Conservation (phyloP, 2,888 invertebrate genomes). For the Hoplodrina blanda region DNA sequence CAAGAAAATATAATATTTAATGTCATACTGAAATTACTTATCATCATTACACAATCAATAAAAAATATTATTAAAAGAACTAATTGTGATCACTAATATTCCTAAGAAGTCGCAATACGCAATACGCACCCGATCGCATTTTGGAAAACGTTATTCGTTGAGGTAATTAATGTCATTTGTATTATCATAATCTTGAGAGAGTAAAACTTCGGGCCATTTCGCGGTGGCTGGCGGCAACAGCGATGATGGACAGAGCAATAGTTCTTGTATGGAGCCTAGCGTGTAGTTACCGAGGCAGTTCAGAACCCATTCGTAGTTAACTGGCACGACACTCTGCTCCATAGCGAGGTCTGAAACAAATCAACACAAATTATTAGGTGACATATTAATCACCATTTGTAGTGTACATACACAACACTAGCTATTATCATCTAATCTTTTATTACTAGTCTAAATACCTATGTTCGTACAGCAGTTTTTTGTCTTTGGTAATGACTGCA, state of each 20-base stretch:
- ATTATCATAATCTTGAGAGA: conserved; percentile 72
- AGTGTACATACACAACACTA: not conserved
- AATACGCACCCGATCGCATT: not conserved
- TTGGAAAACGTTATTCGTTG: conserved; percentile 20
- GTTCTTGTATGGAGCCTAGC: conserved; percentile 75
- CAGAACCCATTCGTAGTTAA: conserved; percentile 88
- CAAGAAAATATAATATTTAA: conserved; percentile 22
- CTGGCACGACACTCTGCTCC: conserved; percentile 81
- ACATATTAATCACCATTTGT: too few relatives aligned
- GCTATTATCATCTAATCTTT: not conserved
- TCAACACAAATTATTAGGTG: not conserved
- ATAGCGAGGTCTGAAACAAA: conserved; percentile 81
- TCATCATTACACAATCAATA: conserved; percentile 13
- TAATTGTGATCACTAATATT: conserved; percentile 23
- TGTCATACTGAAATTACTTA: conserved; percentile 22
- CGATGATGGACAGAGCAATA: conserved; percentile 80
- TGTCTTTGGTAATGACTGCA: not conserved
- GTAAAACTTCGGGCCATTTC: conserved; percentile 76
- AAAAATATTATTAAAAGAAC: conserved; percentile 7
- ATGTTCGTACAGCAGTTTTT: not conserved
- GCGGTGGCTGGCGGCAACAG: conserved; percentile 71
- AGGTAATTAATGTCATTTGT: conserved; percentile 10
- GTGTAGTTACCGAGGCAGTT: conserved; percentile 84
- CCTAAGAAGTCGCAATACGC: not conserved
- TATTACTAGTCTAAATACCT: not conserved